A percentile compares a stretch with the other conserved stretches of the same genome.
phyloP scores from a whole-genome alignment of 2,797 vertebrate genomes.

The Anolis apletophallus region DNA sequence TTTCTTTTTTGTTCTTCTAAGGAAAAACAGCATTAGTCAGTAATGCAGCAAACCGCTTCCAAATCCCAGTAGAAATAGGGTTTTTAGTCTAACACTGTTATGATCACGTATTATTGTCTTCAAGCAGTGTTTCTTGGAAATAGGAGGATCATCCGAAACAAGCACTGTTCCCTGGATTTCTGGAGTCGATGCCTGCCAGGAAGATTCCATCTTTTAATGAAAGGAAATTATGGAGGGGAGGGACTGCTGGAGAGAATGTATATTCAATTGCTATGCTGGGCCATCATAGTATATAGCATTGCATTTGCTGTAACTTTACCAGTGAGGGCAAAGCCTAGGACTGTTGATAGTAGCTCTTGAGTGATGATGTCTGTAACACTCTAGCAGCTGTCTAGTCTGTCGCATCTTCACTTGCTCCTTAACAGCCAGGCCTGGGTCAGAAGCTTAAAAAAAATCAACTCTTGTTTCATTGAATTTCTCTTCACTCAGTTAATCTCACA shows the following conservation, averaged over 20 bases:
- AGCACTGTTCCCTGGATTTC: slow-evolving; percentile 20
- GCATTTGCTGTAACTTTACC: slow-evolving; percentile 30
- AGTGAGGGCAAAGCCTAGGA: slow-evolving; percentile 55
- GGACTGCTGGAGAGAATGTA: slow-evolving; percentile 26
- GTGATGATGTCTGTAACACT: slow-evolving; percentile 56
- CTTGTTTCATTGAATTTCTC: slow-evolving; percentile 21
- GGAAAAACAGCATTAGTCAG: slow-evolving; percentile 1
- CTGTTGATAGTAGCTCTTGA: slow-evolving; percentile 44
- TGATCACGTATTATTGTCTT: slow-evolving; percentile 5
- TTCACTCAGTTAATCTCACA: slow-evolving; percentile 40
- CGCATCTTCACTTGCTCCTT: slow-evolving; percentile 44
- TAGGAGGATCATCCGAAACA: slow-evolving; percentile 52
- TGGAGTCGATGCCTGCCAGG: slow-evolving; percentile 55
- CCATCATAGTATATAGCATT: slow-evolving; percentile 16
- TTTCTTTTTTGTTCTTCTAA: not conserved
- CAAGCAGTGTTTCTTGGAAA: not conserved
- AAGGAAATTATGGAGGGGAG: not conserved
- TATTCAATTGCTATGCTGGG: slow-evolving; percentile 37
- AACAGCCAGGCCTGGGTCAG: slow-evolving; percentile 56
- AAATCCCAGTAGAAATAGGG: not conserved
- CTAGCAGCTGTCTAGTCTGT: not conserved
- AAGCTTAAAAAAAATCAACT: slow-evolving; percentile 63
- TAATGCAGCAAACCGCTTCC: not conserved
- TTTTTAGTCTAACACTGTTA: not conserved
- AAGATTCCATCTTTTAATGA: slow-evolving; percentile 43